Percentiles rank a stretch among this genome's conserved stretches.
These are phyloP conservation scores for Spialia ferax DNA, from an alignment of 2,888 invertebrate species.

Conservation along the genomic window DNA sequence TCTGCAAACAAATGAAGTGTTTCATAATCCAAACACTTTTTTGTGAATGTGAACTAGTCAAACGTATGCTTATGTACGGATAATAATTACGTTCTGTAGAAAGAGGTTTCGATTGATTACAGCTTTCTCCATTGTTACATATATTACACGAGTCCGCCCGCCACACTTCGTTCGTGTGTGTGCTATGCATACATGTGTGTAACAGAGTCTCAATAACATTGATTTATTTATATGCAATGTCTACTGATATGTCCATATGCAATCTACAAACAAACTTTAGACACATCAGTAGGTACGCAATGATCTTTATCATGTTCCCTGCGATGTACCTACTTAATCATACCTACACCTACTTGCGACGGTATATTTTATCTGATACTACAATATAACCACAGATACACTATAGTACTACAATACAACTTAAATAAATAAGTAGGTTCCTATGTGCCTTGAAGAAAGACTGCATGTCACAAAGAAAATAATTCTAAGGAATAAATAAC, in stretches of 20 bases:
- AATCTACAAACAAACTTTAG: slow-evolving; percentile 3
- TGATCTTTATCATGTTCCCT: too few species aligned
- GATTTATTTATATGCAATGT: slow-evolving; percentile 24
- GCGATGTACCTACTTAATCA: too few species aligned
- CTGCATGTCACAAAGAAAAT: too few species aligned
- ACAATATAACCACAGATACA: too few species aligned
- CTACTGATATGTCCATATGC: slow-evolving; percentile 16
- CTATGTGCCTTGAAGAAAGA: too few species aligned
- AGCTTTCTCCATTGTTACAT: slow-evolving; percentile 62
- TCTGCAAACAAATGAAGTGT: too few species aligned
- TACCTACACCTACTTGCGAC: too few species aligned
- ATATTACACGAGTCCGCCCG: slow-evolving; percentile 23
- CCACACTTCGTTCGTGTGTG: not conserved
- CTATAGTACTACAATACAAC: too few species aligned
- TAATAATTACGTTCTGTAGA: slow-evolving; percentile 41
- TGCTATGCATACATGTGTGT: slow-evolving; percentile 11
- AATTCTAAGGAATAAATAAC: too few species aligned
- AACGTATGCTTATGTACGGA: not conserved
- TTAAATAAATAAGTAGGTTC: too few species aligned
- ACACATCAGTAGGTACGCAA: too few species aligned
- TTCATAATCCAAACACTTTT: not conserved
- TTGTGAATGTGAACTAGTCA: not conserved
- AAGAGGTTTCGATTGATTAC: slow-evolving; percentile 55
- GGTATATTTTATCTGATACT: too few species aligned
- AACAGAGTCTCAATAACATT: slow-evolving; percentile 13